Evolutionary conservation across 2,888 invertebrate genomes (phyloP).

Genomic region (Torymus auratus): DNA sequence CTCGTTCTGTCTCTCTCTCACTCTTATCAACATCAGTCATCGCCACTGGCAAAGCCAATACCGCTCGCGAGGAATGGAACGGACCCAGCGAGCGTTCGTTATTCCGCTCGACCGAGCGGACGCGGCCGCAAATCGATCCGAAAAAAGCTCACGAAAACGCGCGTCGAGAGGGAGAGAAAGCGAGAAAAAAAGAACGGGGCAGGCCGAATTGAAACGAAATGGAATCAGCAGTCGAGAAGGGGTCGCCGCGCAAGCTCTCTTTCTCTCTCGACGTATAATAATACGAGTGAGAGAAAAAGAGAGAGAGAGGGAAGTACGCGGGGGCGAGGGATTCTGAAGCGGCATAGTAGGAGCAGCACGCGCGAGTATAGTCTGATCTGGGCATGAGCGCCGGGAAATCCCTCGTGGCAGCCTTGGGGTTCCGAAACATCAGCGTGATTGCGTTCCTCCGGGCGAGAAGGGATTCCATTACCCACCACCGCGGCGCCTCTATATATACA

Average conservation of each 20-base stretch:
- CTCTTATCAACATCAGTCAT: slow-evolving; percentile 42
- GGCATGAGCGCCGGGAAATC: slow-evolving; percentile 74
- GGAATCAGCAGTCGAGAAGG: slow-evolving; percentile 39
- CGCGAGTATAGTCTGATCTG: slow-evolving; percentile 71
- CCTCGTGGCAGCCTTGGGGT: slow-evolving; percentile 74
- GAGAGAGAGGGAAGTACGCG: slow-evolving; percentile 58
- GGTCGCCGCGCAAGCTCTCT: background rate
- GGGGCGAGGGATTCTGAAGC: slow-evolving; percentile 51
- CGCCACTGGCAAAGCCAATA: too few relatives aligned
- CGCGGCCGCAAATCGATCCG: slow-evolving; percentile 5
- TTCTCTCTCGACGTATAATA: slow-evolving; percentile 31
- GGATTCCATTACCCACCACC: slow-evolving; percentile 73
- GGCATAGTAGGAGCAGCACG: slow-evolving; percentile 65
- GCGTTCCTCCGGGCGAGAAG: slow-evolving; percentile 72
- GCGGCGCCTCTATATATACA: background rate
- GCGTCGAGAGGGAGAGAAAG: too few relatives aligned
- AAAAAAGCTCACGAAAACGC: background rate
- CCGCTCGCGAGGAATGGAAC: too few relatives aligned
- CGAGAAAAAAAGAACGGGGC: background rate
- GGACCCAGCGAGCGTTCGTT: background rate
- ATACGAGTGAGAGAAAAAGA: slow-evolving; percentile 37
- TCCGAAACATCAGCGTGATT: slow-evolving; percentile 76
- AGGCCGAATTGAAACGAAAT: slow-evolving; percentile 47
- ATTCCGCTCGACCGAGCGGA: slow-evolving; percentile 14
- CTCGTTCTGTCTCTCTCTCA: slow-evolving; percentile 23